A percentile compares a stretch with the other conserved stretches of the same genome.
Evolutionary conservation across 2,113 vertebrate genomes (phyloP).

Genomic region (Pluvianellus socialis): DNA sequence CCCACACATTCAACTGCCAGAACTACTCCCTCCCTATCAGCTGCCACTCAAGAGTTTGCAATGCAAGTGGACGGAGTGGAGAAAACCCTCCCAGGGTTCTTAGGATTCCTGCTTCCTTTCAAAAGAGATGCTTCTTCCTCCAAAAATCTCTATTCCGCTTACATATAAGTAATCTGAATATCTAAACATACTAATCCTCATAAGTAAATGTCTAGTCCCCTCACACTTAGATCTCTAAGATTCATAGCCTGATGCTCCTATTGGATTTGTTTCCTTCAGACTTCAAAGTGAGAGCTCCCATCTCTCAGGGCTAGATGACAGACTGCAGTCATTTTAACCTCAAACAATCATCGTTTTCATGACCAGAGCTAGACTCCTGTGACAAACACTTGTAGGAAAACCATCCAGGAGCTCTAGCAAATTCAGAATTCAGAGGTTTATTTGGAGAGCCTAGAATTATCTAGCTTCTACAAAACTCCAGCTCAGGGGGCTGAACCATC

Average conservation of each 20-base stretch:
- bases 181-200: not conserved
- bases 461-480: not conserved
- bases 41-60: not conserved
- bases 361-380: not conserved
- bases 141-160: not conserved
- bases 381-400: not conserved
- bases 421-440: not conserved
- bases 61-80: not conserved
- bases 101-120: not conserved
- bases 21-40: rapidly evolving
- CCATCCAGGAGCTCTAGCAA: not conserved
- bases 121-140: not conserved
- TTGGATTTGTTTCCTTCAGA: not conserved
- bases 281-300: not conserved
- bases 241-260: not conserved
- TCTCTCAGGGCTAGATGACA: not conserved
- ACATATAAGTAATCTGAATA: not conserved
- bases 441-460: not conserved
- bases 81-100: not conserved
- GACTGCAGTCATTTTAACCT: not conserved
- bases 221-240: not conserved
- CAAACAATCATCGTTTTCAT: not conserved
- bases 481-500: not conserved
- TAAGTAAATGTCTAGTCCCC: not conserved
- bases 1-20: not conserved